These are phyloP conservation scores for Drosophila nr. medialis DNA, from an alignment of 2,888 invertebrate species.

Conservation along the genomic window DNA sequence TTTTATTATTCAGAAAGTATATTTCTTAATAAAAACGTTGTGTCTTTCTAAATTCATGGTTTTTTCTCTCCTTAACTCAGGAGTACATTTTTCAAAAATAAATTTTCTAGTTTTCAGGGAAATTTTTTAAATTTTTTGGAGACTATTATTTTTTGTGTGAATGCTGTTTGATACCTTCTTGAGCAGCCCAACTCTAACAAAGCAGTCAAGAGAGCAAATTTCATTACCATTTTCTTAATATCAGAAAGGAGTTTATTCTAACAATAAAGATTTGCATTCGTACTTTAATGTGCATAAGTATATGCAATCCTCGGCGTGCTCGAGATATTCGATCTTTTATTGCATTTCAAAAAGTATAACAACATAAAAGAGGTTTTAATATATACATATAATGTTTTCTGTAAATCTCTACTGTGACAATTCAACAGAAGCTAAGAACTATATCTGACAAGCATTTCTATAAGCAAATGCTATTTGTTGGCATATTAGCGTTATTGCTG, in stretches of 20 bases:
- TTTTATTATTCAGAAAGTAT: not conserved
- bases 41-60: no score
- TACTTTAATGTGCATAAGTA: not conserved
- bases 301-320: not conserved
- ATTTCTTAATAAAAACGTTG: not conserved
- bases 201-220: not conserved
- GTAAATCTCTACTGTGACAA: not conserved
- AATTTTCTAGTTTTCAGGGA: no score
- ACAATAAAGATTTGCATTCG: not conserved
- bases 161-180: not conserved
- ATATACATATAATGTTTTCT: not conserved
- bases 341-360: not conserved
- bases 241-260: not conserved
- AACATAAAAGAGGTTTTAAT: not conserved
- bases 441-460: conserved; percentile 7
- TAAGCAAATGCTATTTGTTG: conserved; percentile 25
- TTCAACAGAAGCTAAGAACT: not conserved
- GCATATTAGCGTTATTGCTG: conserved; percentile 25
- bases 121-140: not conserved
- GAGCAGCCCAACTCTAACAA: not conserved
- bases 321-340: not conserved
- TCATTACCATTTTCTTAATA: not conserved
- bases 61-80: not conserved
- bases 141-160: not conserved
- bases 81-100: not conserved